Conservation (phyloP, 92 coral and sea anemone genomes). For the Epizoanthus stellaris region DNA sequence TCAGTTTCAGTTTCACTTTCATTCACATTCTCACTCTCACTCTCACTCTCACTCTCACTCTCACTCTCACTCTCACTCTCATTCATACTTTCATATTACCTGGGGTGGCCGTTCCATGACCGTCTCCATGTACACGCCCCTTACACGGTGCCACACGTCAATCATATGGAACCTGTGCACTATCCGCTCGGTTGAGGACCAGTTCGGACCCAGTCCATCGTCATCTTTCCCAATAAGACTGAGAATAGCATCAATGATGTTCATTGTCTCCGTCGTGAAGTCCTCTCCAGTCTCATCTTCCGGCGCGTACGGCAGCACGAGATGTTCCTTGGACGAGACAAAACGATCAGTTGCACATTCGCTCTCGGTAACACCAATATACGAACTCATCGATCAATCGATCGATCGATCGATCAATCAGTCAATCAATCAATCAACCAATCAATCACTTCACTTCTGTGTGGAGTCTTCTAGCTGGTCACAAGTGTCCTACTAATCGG, state of each 20-base stretch:
- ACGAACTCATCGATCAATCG: too few species aligned
- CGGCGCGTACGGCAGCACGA: slow-evolving; percentile 78
- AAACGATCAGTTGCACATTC: background rate
- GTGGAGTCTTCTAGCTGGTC: too few species aligned
- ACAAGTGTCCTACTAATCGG: too few species aligned
- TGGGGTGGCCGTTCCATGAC: slow-evolving; percentile 68
- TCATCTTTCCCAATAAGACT: slow-evolving; percentile 78
- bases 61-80: background rate
- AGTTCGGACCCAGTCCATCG: slow-evolving; percentile 85
- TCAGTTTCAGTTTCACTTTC: too few species aligned
- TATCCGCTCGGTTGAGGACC: slow-evolving; percentile 84
- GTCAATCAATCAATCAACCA: too few species aligned
- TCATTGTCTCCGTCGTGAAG: slow-evolving; percentile 79
- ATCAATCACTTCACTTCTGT: too few species aligned
- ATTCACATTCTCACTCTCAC: too few species aligned
- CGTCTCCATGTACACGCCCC: slow-evolving; percentile 56
- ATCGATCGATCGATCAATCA: too few species aligned
- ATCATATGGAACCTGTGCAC: slow-evolving; percentile 87
- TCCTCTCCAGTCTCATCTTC: slow-evolving; percentile 64
- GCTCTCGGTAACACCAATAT: background rate
- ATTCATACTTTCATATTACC: slow-evolving; percentile 33
- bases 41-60: background rate
- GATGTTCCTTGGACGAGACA: slow-evolving; percentile 48
- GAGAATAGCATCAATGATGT: slow-evolving; percentile 79
- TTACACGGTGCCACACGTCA: slow-evolving; percentile 86